Conservation (phyloP, 2,797 vertebrate genomes). For the Danio kyathit region DNA sequence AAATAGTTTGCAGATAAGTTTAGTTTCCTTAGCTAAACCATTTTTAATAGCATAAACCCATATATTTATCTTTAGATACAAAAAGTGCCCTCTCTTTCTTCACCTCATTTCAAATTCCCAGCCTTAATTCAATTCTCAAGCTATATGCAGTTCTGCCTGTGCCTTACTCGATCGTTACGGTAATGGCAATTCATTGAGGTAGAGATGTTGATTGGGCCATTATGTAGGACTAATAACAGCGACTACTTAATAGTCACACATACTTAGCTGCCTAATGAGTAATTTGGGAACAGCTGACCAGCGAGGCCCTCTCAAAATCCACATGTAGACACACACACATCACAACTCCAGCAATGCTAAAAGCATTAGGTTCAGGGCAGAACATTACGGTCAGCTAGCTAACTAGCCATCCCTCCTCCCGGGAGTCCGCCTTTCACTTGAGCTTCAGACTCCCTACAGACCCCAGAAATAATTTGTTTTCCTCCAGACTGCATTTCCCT, state of each 20-base stretch:
- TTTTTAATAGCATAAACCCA: too few relatives aligned
- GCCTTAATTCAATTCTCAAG: constrained; percentile 1
- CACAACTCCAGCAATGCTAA: constrained; percentile 28
- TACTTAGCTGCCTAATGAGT: constrained; percentile 33
- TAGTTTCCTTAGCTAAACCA: too few relatives aligned
- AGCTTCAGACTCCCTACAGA: constrained; percentile 53
- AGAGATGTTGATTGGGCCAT: constrained; percentile 18
- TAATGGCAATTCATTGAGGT: constrained; percentile 20
- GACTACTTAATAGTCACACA: constrained; percentile 27
- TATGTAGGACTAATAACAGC: constrained; percentile 20
- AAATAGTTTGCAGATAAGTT: too few relatives aligned
- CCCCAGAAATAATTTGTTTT: constrained; percentile 57
- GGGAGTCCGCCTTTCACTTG: constrained; percentile 40
- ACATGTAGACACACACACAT: background rate
- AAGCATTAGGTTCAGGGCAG: constrained; percentile 26
- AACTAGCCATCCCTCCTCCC: constrained; percentile 26
- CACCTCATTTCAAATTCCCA: background rate
- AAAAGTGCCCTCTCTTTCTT: background rate
- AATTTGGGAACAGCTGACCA: constrained; percentile 19
- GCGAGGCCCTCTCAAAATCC: background rate
- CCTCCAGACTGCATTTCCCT: constrained; percentile 51
- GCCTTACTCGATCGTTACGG: constrained; percentile 21
- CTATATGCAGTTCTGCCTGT: background rate
- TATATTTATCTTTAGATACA: background rate
- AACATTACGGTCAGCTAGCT: constrained; percentile 39